Base-by-base conservation (phyloP, 2,888 invertebrate genomes). In the Tryphoninae sp. region DNA sequence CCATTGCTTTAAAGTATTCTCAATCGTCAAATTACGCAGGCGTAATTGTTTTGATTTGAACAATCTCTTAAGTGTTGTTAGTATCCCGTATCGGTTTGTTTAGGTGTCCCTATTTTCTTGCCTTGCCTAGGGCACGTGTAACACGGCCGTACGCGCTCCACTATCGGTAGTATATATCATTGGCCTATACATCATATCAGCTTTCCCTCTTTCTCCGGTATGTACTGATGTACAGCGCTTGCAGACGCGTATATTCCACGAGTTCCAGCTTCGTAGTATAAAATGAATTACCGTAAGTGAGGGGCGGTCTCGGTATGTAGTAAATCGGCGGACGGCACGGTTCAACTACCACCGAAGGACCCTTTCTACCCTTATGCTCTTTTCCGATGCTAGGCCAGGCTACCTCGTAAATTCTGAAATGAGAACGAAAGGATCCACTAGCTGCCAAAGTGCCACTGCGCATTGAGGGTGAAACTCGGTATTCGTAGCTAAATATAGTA, bases 221-320 rank as follows among this genome's bases (percentile, higher is more conserved):
- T 64, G 62, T 53, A 51, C 53, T n/a, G 40, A 75, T 75, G 65
- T 53, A 23, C 11, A 55, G 42, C 64, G 26, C 75, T 73, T 53
- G 51, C 62, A 40, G 26, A 65, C 59, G 55, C 45, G 58, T 64
- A 58, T 65, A 65, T 64, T 65, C 26, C 71, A 75, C 67, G 59
- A 59, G 71, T 65, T 51, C 59, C 33, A 51, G 23, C 65, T 65
- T 59, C 22, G 59, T 74, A 71, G 59, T 69, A 71, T 64, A 75
- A 75, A 75, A 75, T 75, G 75, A 80, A 80, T 80, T 80, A 75
- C 80, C 55, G 51, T 16, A 59, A 62, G 79, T 65, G 77, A 59
- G 67, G 23, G 71, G 45, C 49, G 69, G 58, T 67, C 75, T 51
- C 59, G 69, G 49, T 75, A n/a, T 64, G 71, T 65, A 75, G 80